phyloP scores from a whole-genome alignment of 1,140 invertebrate species.

The Hycleus cichorii region DNA sequence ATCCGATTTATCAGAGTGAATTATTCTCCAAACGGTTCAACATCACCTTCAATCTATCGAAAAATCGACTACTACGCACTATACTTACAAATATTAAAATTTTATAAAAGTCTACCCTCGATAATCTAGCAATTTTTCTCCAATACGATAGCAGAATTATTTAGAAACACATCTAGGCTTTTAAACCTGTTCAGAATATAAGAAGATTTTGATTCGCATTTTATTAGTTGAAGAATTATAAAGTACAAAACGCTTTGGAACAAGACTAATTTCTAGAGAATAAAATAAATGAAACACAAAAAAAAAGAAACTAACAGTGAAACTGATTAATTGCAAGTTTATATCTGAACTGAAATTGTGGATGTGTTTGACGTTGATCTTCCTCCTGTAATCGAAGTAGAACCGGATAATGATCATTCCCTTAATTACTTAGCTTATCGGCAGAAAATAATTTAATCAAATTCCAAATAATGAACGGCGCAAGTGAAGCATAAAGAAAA shows the following conservation, averaged over 20 bases:
- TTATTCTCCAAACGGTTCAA: constrained; percentile 21
- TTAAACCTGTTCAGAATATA: no score
- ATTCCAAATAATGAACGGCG: constrained; percentile 10
- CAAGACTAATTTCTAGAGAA: no score
- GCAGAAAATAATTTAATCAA: constrained; percentile 16
- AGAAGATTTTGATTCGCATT: no score
- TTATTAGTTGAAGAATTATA: no score
- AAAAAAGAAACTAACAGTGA: constrained; percentile 3
- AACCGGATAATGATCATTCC: constrained; percentile 15
- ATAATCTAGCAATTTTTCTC: background rate
- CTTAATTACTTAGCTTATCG: constrained; percentile 17
- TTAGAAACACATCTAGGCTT: no score
- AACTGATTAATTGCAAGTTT: constrained; percentile 17
- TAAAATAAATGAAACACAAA: no score
- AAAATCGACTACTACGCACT: background rate
- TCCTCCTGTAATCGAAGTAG: constrained; percentile 11
- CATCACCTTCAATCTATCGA: background rate
- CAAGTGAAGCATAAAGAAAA: constrained; percentile 14
- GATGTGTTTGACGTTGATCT: constrained; percentile 9
- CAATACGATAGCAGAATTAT: no score
- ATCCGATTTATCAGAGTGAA: constrained; percentile 23
- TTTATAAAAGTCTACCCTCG: no score
- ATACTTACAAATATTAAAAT: background rate
- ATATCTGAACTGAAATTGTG: constrained; percentile 7
- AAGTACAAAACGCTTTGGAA: no score